Evolutionary conservation across 2,888 invertebrate genomes (phyloP).

Genomic region (Eristalinus aeneus): DNA sequence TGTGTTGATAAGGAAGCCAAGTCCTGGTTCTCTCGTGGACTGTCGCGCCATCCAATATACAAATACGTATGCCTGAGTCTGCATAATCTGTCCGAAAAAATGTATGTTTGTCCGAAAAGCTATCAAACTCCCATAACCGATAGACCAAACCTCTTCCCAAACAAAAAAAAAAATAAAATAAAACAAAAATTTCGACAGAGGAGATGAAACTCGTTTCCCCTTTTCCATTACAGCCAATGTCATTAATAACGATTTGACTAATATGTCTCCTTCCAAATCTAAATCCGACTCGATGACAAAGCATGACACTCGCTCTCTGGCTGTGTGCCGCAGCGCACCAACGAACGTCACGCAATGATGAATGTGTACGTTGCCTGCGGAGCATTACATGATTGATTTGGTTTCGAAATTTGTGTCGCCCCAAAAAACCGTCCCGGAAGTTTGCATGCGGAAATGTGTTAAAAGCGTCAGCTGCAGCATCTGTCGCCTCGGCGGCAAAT

Average conservation of each 20-base stretch:
- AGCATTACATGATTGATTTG: conserved; percentile 20
- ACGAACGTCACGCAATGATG: not conserved
- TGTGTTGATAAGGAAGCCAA: too few relatives aligned
- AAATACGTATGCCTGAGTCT: too few relatives aligned
- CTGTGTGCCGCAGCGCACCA: not conserved
- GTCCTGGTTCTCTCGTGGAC: too few relatives aligned
- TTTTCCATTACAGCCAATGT: not conserved
- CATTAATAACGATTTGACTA: not conserved
- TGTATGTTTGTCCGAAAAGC: not conserved
- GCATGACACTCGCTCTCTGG: not conserved
- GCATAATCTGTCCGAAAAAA: not conserved
- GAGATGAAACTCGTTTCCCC: not conserved
- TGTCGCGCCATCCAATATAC: too few relatives aligned
- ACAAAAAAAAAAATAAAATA: too few relatives aligned
- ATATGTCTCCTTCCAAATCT: not conserved
- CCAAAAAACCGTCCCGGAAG: conserved; percentile 8
- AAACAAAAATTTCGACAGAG: not conserved
- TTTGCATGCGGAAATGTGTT: conserved; percentile 25
- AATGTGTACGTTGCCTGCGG: not conserved
- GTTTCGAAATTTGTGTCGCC: not conserved
- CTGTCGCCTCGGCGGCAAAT: not conserved
- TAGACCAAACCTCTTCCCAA: not conserved
- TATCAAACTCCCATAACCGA: not conserved
- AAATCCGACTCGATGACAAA: not conserved
- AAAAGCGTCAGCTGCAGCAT: conserved; percentile 3